Conservation (phyloP, 2,113 vertebrate species). For the Rhinopomastus cyanomelas region DNA sequence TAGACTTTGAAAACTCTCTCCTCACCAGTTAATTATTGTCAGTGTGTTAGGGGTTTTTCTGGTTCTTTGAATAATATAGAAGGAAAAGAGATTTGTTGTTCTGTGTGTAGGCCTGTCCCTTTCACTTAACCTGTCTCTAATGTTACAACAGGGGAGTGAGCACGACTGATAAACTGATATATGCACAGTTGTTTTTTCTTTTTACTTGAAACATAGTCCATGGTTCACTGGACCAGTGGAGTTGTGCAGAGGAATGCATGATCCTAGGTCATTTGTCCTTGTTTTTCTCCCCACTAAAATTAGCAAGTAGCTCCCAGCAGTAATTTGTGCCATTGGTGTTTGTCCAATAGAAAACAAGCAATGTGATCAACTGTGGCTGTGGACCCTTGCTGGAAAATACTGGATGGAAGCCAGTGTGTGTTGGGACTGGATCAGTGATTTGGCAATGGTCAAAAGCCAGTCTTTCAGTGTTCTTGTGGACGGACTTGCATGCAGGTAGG, state of each 20-base stretch:
- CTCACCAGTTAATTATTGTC: neutral
- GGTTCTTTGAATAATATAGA: neutral
- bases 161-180: neutral
- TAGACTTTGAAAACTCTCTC: neutral
- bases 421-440: neutral
- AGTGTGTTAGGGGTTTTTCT: neutral
- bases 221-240: neutral
- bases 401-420: neutral
- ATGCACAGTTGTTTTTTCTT: neutral
- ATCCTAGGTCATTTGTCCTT: neutral
- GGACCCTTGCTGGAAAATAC: neutral
- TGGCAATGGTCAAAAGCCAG: neutral
- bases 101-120: neutral
- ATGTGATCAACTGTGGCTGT: neutral
- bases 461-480: neutral
- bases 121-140: neutral
- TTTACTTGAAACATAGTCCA: neutral
- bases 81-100: neutral
- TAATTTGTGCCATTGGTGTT: neutral
- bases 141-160: fast-evolving
- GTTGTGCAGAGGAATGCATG: neutral
- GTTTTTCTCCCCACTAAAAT: neutral
- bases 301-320: neutral
- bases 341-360: neutral
- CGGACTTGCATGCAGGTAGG: neutral